Evolutionary conservation across 2,797 vertebrate genomes (phyloP), one percentile per base, ranked within the genome.

Genomic region (Ciconia nigra): DNA sequence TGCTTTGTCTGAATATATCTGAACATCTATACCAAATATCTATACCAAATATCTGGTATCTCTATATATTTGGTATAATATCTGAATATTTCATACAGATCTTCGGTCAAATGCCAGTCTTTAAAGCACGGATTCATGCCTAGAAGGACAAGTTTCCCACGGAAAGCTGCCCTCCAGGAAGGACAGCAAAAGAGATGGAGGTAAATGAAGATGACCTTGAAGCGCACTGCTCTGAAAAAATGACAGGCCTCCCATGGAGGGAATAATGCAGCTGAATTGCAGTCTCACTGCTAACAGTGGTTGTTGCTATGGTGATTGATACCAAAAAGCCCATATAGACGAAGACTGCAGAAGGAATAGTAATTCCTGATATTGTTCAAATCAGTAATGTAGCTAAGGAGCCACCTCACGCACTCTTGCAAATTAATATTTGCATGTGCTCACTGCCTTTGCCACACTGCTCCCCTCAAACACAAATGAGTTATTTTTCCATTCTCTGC

Each of bases 291-390:
- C 83, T 52, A 97, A 63, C 91, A 39, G 87, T 93, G 93, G 86
- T 61, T 78, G 97, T 97, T 96, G 96, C 97, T 74, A 97, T 97
- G 96, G 97, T 87, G 96, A 98, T 91, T 86, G 96, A 95, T 91
- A 96, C 73, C 11, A 4, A 96, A 89, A 93, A 96, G 96, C 95
- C 92, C 74, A 74, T 41, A 72, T 47, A 89, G 94, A 91, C 2
- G 83, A 87, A 84, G 84, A 26, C 81, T 85, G 93, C 87, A 87
- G 95, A n/a, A 97, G 84, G 94, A 97, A 97, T 87, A 83, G 95
- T 91, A 96, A 97, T 97, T 96, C 96, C 95, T 96, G 96, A 97
- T 96, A 95, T 77, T 92, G 95, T 95, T 94, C 95, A 71, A 49
- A 89, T 70, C 94, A 57, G 63, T 91, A 82, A 94, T 58, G 81